Conservation (phyloP, 2,888 invertebrate genomes). For the Macrophya alboannulata region DNA sequence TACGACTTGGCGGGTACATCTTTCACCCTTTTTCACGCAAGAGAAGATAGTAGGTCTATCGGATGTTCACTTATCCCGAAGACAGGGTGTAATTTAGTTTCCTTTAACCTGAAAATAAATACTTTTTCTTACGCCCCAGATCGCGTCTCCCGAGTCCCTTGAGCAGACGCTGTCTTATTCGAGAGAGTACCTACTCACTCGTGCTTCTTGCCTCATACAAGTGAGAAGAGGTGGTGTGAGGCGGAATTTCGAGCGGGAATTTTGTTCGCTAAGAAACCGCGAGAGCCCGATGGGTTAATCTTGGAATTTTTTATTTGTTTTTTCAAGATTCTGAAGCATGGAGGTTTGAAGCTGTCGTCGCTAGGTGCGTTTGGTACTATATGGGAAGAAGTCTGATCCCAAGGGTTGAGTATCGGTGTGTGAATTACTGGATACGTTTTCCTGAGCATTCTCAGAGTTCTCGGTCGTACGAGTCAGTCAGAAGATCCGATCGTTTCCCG, state of each 20-base stretch:
- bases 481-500: slow-evolving; percentile 50
- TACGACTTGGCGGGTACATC: slow-evolving; percentile 37
- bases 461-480: slow-evolving; percentile 11
- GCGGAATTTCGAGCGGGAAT: neutral
- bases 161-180: neutral
- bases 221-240: neutral
- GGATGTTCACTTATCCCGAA: slow-evolving; percentile 37
- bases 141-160: neutral
- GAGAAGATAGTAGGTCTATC: slow-evolving; percentile 33
- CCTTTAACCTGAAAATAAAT: slow-evolving; percentile 45
- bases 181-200: neutral
- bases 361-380: neutral
- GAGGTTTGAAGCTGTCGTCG: neutral
- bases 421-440: slow-evolving; percentile 36
- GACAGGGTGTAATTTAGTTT: slow-evolving; percentile 41
- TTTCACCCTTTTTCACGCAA: slow-evolving; percentile 9
- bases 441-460: neutral
- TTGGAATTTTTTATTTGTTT: neutral
- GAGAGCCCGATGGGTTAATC: neutral
- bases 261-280: neutral
- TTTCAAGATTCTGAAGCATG: neutral
- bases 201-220: neutral
- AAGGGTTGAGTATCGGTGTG: slow-evolving; percentile 22
- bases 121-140: neutral
- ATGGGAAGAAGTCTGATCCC: neutral